Evolutionary conservation across 2,888 invertebrate genomes (phyloP).

Genomic region (Morinoia aosen): DNA sequence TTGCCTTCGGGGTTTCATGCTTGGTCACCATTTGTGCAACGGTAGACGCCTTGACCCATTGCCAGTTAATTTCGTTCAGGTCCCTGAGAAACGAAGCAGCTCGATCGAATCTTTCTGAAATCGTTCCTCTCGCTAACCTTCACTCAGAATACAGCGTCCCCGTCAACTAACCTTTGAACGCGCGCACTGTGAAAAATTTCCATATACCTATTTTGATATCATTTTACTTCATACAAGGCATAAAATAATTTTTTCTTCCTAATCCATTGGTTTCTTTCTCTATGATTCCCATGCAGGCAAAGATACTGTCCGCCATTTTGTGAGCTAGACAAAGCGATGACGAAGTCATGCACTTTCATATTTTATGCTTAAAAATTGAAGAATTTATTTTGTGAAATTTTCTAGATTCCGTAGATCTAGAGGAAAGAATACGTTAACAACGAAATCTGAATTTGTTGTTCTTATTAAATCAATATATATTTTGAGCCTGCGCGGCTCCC

Average conservation of each 20-base stretch:
- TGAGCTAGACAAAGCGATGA: slow-evolving; percentile 49
- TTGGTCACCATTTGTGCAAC: slow-evolving; percentile 15
- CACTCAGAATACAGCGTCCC: slow-evolving; percentile 52
- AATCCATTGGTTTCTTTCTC: not conserved
- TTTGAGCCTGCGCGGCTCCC: slow-evolving; percentile 67
- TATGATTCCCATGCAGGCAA: not conserved
- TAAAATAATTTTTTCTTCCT: not conserved
- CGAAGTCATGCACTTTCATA: slow-evolving; percentile 39
- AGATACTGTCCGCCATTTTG: slow-evolving; percentile 40
- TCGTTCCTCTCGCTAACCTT: slow-evolving; percentile 40
- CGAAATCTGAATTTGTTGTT: not conserved
- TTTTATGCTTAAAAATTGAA: not conserved
- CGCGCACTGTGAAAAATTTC: slow-evolving; percentile 14
- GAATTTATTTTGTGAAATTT: not conserved
- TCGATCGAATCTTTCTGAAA: slow-evolving; percentile 48
- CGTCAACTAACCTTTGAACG: slow-evolving; percentile 53
- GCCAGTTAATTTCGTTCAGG: slow-evolving; percentile 20
- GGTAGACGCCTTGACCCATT: slow-evolving; percentile 50
- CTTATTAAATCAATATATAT: slow-evolving; percentile 66
- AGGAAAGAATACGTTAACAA: not conserved
- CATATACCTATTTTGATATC: not conserved
- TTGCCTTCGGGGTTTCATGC: slow-evolving; percentile 12
- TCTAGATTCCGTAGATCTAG: not conserved
- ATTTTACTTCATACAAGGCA: not conserved
- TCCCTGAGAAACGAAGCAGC: not conserved